Evolutionary conservation across 2,797 vertebrate species (phyloP).

Genomic region (Argentina silus): DNA sequence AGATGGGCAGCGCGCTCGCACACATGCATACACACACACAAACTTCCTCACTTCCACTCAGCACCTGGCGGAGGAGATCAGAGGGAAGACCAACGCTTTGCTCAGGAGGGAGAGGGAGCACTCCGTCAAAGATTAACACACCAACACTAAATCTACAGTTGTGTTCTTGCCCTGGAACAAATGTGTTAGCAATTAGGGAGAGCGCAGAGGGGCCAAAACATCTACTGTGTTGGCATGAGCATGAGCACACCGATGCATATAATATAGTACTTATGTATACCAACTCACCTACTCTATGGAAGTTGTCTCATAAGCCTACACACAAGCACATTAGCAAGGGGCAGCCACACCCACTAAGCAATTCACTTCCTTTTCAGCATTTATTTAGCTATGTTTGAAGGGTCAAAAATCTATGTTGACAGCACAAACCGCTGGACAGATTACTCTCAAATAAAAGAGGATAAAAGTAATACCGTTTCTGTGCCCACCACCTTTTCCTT

Average conservation of each 20-base stretch:
- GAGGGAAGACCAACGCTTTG: neutral
- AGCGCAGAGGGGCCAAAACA: slow-evolving; percentile 9
- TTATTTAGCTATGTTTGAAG: too few species aligned
- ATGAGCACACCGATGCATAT: slow-evolving; percentile 4
- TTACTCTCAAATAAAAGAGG: too few species aligned
- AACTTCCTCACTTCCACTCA: neutral
- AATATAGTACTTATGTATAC: neutral
- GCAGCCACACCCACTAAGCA: too few species aligned
- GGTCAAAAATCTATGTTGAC: too few species aligned
- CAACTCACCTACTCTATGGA: neutral
- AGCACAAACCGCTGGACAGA: too few species aligned
- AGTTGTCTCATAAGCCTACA: too few species aligned
- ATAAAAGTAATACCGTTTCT: too few species aligned
- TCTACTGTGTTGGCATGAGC: slow-evolving; percentile 27
- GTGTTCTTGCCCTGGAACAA: neutral
- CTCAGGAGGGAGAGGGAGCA: neutral
- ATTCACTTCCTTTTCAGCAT: too few species aligned
- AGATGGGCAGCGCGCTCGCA: neutral
- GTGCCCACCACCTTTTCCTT: too few species aligned
- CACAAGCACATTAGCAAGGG: too few species aligned
- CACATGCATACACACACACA: neutral
- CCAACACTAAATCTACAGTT: slow-evolving; percentile 15
- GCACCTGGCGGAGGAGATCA: neutral
- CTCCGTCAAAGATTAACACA: slow-evolving; percentile 17
- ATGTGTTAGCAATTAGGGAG: slow-evolving; percentile 24